phyloP scores from a whole-genome alignment of 2,797 vertebrate species.

The Scomberomorus guttatus region DNA sequence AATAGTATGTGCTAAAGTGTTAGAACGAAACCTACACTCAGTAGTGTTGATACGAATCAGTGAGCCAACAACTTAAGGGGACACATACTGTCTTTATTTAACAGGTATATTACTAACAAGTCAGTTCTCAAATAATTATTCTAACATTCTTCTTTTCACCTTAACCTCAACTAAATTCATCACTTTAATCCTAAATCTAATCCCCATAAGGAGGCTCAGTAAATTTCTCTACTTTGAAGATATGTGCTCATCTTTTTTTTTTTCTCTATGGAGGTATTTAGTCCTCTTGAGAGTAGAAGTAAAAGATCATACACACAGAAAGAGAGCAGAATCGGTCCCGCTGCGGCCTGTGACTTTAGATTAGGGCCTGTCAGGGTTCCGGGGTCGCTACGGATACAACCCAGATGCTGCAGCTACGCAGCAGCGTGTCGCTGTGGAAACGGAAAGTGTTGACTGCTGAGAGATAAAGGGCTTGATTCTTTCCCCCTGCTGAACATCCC shows the following conservation, averaged over 20 bases:
- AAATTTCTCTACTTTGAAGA: conserved; percentile 44
- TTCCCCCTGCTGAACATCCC: conserved; percentile 65
- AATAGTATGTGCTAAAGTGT: neutral
- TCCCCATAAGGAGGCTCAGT: conserved; percentile 25
- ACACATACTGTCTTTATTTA: neutral
- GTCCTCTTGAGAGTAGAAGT: conserved; percentile 41
- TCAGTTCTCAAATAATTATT: neutral
- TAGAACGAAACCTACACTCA: too few species aligned
- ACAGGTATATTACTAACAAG: neutral
- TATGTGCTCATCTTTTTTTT: conserved; percentile 24
- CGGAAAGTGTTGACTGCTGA: conserved; percentile 68
- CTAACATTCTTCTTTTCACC: neutral
- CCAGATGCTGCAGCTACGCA: conserved; percentile 63
- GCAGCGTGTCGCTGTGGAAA: conserved; percentile 76
- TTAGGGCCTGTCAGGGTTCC: conserved; percentile 68
- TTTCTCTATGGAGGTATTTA: conserved; percentile 51
- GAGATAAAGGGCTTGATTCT: conserved; percentile 77
- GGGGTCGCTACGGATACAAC: conserved; percentile 71
- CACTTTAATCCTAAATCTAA: conserved; percentile 12
- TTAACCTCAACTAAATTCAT: conserved; percentile 20
- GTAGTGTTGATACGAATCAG: neutral
- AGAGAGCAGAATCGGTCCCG: conserved; percentile 33
- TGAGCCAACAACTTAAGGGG: too few species aligned
- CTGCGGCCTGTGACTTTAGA: conserved; percentile 63
- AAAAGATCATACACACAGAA: conserved; percentile 43